phyloP scores from a whole-genome alignment of 2,797 vertebrate genomes.

The Lophotriccus pileatus region DNA sequence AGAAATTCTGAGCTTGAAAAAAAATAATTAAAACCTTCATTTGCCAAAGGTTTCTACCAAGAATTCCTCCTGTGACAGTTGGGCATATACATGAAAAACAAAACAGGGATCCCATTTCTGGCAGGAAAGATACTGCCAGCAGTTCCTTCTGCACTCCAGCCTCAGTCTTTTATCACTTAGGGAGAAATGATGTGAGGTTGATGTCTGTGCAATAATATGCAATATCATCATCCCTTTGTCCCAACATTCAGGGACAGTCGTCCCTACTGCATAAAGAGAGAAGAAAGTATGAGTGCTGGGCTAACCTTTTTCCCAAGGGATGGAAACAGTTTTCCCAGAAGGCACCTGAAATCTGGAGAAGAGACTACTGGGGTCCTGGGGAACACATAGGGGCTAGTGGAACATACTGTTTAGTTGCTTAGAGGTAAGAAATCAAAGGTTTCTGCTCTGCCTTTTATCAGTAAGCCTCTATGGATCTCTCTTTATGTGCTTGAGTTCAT shows the following conservation, averaged over 20 bases:
- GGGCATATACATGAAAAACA: background rate
- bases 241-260: background rate
- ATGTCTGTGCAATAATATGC: background rate
- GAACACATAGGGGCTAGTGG: background rate
- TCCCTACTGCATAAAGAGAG: background rate
- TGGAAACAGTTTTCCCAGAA: background rate
- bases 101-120: background rate
- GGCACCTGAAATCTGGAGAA: background rate
- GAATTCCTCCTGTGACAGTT: background rate
- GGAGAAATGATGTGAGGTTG: background rate
- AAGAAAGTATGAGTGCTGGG: background rate
- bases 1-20: background rate
- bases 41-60: background rate
- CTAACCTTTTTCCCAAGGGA: background rate
- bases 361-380: background rate
- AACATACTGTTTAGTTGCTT: background rate
- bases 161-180: fast-evolving
- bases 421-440: background rate
- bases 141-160: background rate
- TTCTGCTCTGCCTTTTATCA: background rate
- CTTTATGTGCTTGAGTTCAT: background rate
- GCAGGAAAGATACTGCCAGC: background rate
- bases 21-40: fast-evolving
- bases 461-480: background rate
- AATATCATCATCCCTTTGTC: background rate